Percentiles rank a stretch among this genome's conserved stretches.
These are phyloP conservation scores for Turritopsis dohrnii DNA, from an alignment of 30 jellyfish, hydroid and myxozoan genomes.

Conservation along the genomic window DNA sequence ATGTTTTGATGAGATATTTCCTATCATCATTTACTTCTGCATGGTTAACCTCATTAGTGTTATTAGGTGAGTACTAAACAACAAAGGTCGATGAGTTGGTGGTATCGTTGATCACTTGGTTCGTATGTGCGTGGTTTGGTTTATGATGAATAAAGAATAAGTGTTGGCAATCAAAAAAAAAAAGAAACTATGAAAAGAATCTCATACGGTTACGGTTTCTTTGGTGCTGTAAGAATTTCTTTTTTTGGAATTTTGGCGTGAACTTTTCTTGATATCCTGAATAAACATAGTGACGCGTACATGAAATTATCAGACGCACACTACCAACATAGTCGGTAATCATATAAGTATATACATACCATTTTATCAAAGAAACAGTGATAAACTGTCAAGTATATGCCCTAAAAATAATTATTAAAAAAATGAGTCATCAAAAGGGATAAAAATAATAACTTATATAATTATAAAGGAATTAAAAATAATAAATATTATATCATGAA, in stretches of 20 bases:
- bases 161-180: neutral
- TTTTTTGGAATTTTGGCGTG: constrained; percentile 36
- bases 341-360: too few species aligned
- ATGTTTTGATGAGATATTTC: constrained; percentile 55
- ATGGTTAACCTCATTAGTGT: constrained; percentile 1
- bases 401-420: constrained; percentile 31
- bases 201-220: constrained; percentile 72
- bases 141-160: neutral
- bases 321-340: too few species aligned
- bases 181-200: neutral
- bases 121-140: constrained; percentile 4
- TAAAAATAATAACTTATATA: too few species aligned
- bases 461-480: too few species aligned
- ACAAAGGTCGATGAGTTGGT: neutral
- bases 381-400: constrained; percentile 60
- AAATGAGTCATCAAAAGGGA: neutral
- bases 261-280: constrained; percentile 47
- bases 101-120: neutral
- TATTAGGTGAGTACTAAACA: constrained; percentile 17
- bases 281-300: too few species aligned
- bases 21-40: constrained; percentile 40
- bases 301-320: constrained; percentile 16
- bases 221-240: constrained; percentile 67
- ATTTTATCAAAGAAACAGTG: constrained; percentile 72
- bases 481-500: neutral